Evolutionary conservation across 2,113 vertebrate genomes (phyloP).

Genomic region (Silurus glanis): DNA sequence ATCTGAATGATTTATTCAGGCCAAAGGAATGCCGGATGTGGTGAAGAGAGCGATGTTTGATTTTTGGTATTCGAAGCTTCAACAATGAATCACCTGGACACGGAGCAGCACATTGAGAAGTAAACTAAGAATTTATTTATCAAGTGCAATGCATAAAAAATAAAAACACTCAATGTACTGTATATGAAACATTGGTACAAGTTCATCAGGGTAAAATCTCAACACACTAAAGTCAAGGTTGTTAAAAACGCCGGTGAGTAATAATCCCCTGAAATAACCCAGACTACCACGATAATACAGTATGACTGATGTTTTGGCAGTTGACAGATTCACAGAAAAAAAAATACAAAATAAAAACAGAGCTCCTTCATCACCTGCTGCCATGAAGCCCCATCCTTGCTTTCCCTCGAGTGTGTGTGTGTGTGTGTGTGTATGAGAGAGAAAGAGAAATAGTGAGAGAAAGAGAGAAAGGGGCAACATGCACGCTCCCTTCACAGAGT

Average conservation of each 20-base stretch:
- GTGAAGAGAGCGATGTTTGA: background rate
- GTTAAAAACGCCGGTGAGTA: slow-evolving; percentile 41
- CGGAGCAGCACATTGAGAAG: slow-evolving; percentile 22
- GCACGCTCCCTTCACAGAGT: slow-evolving; percentile 18
- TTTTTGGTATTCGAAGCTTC: background rate
- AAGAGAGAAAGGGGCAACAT: slow-evolving; percentile 8
- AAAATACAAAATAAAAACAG: slow-evolving; percentile 12
- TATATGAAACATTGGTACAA: slow-evolving; percentile 40
- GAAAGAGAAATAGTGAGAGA: background rate
- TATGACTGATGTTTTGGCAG: slow-evolving; percentile 32
- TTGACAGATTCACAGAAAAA: slow-evolving; percentile 38
- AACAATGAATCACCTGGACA: background rate
- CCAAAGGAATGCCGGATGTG: background rate
- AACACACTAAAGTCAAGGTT: slow-evolving; percentile 40
- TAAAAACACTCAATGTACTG: slow-evolving; percentile 50
- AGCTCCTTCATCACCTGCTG: slow-evolving; percentile 29
- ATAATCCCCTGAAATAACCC: slow-evolving; percentile 40
- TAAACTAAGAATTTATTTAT: slow-evolving; percentile 49
- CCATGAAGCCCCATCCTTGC: slow-evolving; percentile 15
- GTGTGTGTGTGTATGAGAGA: background rate
- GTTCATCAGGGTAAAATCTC: slow-evolving; percentile 41
- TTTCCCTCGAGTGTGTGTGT: slow-evolving; percentile 2
- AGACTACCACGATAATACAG: slow-evolving; percentile 44
- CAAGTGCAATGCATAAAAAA: slow-evolving; percentile 51
- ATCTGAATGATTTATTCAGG: background rate